Percentiles rank a stretch among this genome's conserved stretches.
These are phyloP conservation scores for Paralinhomoeus sp. DNA, from an alignment of 2,888 invertebrate genomes.

Conservation along the genomic window DNA sequence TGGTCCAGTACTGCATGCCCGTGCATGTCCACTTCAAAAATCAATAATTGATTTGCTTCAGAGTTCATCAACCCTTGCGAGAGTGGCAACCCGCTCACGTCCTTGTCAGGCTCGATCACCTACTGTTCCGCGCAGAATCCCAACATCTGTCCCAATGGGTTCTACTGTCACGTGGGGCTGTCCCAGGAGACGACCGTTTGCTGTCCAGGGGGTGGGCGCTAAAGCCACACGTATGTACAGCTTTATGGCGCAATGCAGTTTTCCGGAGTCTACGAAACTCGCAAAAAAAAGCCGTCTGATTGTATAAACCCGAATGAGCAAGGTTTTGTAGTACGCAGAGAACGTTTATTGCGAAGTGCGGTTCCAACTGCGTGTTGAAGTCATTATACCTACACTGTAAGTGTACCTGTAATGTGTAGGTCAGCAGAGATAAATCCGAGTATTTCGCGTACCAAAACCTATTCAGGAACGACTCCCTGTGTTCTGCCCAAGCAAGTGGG, in stretches of 20 bases:
- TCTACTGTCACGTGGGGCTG: conserved; percentile 5
- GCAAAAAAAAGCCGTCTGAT: background rate
- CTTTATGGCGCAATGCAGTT: too few species aligned
- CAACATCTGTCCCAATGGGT: conserved; percentile 4
- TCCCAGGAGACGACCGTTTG: conserved; percentile 4
- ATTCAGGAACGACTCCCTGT: conserved; percentile 5
- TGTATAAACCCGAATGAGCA: background rate
- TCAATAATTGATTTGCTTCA: background rate
- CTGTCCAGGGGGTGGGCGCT: conserved; percentile 2
- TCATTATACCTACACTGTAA: too few species aligned
- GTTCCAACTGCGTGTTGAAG: too few species aligned
- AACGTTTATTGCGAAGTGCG: too few species aligned
- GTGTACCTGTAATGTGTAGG: too few species aligned
- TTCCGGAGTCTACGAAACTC: too few species aligned
- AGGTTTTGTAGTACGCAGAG: too few species aligned
- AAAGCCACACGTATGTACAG: too few species aligned
- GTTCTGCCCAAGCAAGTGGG: conserved; percentile 2
- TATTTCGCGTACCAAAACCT: too few species aligned
- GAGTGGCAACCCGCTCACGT: conserved; percentile 1
- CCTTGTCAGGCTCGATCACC: background rate
- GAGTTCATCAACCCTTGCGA: conserved; percentile 5
- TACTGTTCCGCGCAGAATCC: conserved; percentile 3
- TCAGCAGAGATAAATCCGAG: too few species aligned
- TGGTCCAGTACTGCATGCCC: too few species aligned
- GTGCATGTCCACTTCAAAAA: too few species aligned